Evolutionary conservation across 1,140 invertebrate species (phyloP), one percentile per base, ranked within the genome.

Genomic region (Drosophila mayri): DNA sequence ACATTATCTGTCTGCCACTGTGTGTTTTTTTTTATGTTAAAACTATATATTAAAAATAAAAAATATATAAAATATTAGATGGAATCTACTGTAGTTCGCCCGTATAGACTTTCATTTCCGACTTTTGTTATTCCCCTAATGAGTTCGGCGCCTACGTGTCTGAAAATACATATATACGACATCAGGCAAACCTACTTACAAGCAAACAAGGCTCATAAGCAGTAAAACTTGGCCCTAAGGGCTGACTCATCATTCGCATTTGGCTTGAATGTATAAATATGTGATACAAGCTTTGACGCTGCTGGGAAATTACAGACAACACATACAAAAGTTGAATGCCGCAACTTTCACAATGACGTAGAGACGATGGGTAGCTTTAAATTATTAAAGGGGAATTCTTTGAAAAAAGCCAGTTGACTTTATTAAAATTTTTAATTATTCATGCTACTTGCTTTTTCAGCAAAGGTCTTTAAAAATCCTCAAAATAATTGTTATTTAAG

Each of bases 81-180:
- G n/a, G 20, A 54, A 38, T 20, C 20, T 22, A 54, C 32, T 12
- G 54, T 28, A 18, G 22, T 40, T 40, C 3, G 20, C 64, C 32
- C 30, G 41, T 46, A 62, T n/a, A 25, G 28, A 63, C 44, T 70
- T 63, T 70, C 43, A 50, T 28, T 52, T 50, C 11, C 9, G 20
- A 16, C 14, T 44, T 65, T 59, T 41, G 30, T 37, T 35, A 41
- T 37, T 32, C 30, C 40, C 16, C 22, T 12, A 32, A 46, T 47
- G 55, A 25, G 44, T 37, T 9, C 18, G 66, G 60, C 37, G 59
- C 30, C 44, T 35, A 52, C 65, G 46, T 64, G 59, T 52, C 37
- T 66, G 32, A 64, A 58, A n/a, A n/a, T 12, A 30, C 28, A 43
- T 6, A 43, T 37, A 60, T 25, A 44, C 63, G 30, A 60, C 40